Evolutionary conservation across 2,888 invertebrate species (phyloP), one percentile per base, ranked within the genome.

Genomic region (Tipula confusa): DNA sequence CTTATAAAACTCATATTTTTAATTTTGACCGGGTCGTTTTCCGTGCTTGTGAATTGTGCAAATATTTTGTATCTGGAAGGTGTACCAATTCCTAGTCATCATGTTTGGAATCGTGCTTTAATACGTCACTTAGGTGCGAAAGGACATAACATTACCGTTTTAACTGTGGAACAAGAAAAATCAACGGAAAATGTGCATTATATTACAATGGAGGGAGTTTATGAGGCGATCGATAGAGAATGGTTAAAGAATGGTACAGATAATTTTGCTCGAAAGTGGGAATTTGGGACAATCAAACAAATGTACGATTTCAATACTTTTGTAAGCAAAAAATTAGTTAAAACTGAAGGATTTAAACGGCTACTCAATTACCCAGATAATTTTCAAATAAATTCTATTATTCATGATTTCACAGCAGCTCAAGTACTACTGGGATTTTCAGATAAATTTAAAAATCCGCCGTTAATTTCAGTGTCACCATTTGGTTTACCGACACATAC

Each of bases 41-140:
- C 64, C 1, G 64, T 18, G 11, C 2, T 29, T 28, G 80, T 80
- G 82, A 79, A 29, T n/a, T n/a, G 80, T 80, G 83, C 85, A 82
- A 85, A 85, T 43, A 84, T 85, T 64, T 64, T 85, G 28, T 85
- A 83, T 84, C 48, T 85, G 13, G 36, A 83, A 18, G 84, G 84
- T 43, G 81, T 82, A 13, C 82, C 85, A 18, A 83, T 80, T 29
- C 82, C 85, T 31, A 84, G 84, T 36, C 84, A 85, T 79, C 79
- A 84, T 18, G 43, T 85, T 3, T 85, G 84, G 84, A 84, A 85
- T 82, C 83, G 82, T 36, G 79, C 83, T 24, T 80, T 85, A 15
- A 79, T 84, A 9, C 18, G 79, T 18, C 83, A 84, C n/a, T 80
- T 85, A 11, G 85, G 18, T 6, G 82, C 83, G 0, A 29, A 83